Base-by-base conservation (phyloP, 2,797 vertebrate genomes). In the Tarsius wallacei region DNA sequence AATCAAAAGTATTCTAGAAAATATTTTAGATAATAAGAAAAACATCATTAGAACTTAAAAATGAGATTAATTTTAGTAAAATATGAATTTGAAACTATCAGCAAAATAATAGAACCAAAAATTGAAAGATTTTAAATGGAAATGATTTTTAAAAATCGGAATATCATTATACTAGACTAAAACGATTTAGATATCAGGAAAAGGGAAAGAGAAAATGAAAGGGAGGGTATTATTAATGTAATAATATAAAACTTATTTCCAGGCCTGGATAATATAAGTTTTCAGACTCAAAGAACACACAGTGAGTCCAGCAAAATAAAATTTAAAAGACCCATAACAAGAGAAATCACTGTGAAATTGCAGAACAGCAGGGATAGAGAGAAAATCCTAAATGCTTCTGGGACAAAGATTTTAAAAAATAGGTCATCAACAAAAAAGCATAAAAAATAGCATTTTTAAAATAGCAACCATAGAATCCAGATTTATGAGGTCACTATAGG, bases 311-410 rank as follows among this genome's bases (percentile, higher is more conserved):
- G 87, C 42, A 88, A 59, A 96, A 82, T 92, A 94, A 97, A 53
- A 86, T 92, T 89, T 61, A 24, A 78, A 95, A 47, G 57, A 91
- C 4, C 11, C 31, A 26, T 57, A 97, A 87, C 9, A 47, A 87
- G 73, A 85, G 28, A 94, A 90, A 85, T 93, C 66, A 84, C 55
- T 71, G 36, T 95, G 81, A 97, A 95, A 87, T 26, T 91, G 64
- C 42, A 66, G 49, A 94, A 61, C 28, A 84, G 47, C 57, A 24
- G 90, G 55, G n/a, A 90, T 80, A 76, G 53, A 94, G n/a, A 73
- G 61, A 96, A 97, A 96, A 94, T 68, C 42, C 85, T 78, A 87
- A 96, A 91, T 92, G 36, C n/a, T 94, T 95, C 51, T 93, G 59
- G 49, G 91, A 97, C 76, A 93, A 94, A 93, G 92, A 89, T 93